Base-by-base conservation (phyloP, 1,140 invertebrate genomes). In the Zaprionus vittiger region DNA sequence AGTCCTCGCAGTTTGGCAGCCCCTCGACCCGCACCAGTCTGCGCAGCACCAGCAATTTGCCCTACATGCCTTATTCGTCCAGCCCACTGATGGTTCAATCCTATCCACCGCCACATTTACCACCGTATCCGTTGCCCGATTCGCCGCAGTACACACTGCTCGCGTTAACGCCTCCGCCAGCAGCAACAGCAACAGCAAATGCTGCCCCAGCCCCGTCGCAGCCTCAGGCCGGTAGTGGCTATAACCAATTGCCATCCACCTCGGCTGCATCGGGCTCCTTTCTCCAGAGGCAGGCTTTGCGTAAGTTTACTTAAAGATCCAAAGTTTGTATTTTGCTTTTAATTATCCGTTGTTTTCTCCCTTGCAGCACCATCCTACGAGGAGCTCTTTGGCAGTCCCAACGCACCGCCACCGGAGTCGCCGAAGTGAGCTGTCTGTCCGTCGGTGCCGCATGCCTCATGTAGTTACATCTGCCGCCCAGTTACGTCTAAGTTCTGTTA, bases 1-100 rank as follows among this genome's bases (percentile, higher is more conserved):
- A 89, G 47, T 92, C 87, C 1, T 92, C 91, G 20, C 87, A 92
- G 66, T 92, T 80, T 38, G 89, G 89, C 63, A 91, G 91, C 24
- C 82, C 91, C 26, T 83, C 84, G 17, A 64, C 79, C 7, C 75
- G 90, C 11, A 41, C 74, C 38, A 92, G 83, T 59, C 20, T 91
- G 55, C 91, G 86, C 9, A 87, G 84, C n/a, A 84, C 74, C 64
- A 79, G 77, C 34, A 92, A 91, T 57, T 79, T 92, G 17, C 91
- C 91, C 63, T 91, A 91, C 64, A 82, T 91, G 83, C 85, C 85
- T 61, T 91, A 91, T 73, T 82, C 86, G n/a, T 91, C 90, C 76
- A 91, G 91, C 61, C 91, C 89, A 1, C 15, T 83, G 37, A 92
- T 87, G 83, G 79, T 80, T 37, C 83, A 85, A 63, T 91, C 87